phyloP scores from a whole-genome alignment of 2,888 invertebrate species.

The Callyntrura sp. region DNA sequence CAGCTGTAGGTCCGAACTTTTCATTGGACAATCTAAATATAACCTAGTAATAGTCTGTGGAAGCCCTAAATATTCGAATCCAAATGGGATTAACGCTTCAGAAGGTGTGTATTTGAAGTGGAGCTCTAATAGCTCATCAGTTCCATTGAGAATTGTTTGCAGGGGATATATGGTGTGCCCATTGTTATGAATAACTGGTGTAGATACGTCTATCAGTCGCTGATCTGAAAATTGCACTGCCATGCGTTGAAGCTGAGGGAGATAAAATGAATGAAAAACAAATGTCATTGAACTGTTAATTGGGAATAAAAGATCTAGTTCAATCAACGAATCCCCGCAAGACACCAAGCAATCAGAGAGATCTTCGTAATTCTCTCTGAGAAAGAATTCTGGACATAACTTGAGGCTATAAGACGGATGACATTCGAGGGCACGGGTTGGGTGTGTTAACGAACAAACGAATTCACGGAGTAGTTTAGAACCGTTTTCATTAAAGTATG shows the following conservation, averaged over 20 bases:
- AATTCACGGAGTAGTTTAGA: constrained; percentile 20
- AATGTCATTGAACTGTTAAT: constrained; percentile 57
- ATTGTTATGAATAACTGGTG: constrained; percentile 33
- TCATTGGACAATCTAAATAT: constrained; percentile 23
- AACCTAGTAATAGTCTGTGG: constrained; percentile 28
- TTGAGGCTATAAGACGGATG: constrained; percentile 25
- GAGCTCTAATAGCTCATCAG: constrained; percentile 30
- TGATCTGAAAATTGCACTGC: constrained; percentile 53
- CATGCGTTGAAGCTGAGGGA: constrained; percentile 35
- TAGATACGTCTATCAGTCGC: neutral
- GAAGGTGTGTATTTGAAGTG: neutral
- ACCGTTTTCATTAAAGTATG: neutral
- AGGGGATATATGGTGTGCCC: constrained; percentile 57
- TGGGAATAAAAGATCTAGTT: constrained; percentile 43
- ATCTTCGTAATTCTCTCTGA: constrained; percentile 36
- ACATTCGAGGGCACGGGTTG: neutral
- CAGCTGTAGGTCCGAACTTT: constrained; percentile 31
- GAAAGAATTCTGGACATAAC: constrained; percentile 38
- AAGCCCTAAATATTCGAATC: constrained; percentile 10
- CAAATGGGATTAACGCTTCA: neutral
- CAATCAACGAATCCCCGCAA: constrained; percentile 19
- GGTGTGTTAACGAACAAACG: neutral
- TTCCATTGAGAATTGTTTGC: constrained; percentile 49
- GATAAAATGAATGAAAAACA: constrained; percentile 41
- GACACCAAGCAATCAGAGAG: constrained; percentile 1